Evolutionary conservation across 2,888 invertebrate genomes (phyloP).

Genomic region (Phaonia tiefii): DNA sequence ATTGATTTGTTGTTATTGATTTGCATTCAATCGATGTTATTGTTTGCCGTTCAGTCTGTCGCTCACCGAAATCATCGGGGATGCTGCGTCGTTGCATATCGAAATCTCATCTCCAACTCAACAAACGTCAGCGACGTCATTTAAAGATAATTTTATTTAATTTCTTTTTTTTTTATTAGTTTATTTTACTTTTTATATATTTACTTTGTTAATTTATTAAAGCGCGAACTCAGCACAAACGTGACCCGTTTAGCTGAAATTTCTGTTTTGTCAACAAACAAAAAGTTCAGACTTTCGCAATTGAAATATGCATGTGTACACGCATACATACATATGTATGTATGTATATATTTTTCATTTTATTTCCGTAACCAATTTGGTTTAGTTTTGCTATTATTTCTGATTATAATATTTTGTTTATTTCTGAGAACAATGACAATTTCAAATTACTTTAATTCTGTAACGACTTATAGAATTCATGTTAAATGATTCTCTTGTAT

Average conservation of each 20-base stretch:
- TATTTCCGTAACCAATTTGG: slow-evolving; percentile 53
- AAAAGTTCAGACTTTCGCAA: too few relatives aligned
- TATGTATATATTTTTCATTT: slow-evolving; percentile 34
- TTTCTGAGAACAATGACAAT: slow-evolving; percentile 5
- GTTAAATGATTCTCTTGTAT: not conserved
- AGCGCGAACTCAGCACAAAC: not conserved
- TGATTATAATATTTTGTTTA: not conserved
- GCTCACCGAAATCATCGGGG: too few relatives aligned
- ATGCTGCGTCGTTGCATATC: not conserved
- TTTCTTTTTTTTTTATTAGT: not conserved
- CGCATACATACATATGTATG: slow-evolving; percentile 22
- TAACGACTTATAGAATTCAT: not conserved
- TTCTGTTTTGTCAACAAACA: not conserved
- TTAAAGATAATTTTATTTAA: not conserved
- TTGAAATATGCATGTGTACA: too few relatives aligned
- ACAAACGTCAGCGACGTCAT: too few relatives aligned
- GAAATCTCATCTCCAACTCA: too few relatives aligned
- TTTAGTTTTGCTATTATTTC: not conserved
- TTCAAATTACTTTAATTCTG: slow-evolving; percentile 21
- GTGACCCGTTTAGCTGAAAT: not conserved
- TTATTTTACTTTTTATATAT: not conserved
- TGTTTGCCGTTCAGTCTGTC: not conserved
- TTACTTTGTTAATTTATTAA: not conserved
- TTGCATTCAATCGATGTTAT: too few relatives aligned
- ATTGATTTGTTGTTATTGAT: slow-evolving; percentile 14